Evolutionary conservation across 2,888 invertebrate species (phyloP).

Genomic region (Blomia tropicalis): DNA sequence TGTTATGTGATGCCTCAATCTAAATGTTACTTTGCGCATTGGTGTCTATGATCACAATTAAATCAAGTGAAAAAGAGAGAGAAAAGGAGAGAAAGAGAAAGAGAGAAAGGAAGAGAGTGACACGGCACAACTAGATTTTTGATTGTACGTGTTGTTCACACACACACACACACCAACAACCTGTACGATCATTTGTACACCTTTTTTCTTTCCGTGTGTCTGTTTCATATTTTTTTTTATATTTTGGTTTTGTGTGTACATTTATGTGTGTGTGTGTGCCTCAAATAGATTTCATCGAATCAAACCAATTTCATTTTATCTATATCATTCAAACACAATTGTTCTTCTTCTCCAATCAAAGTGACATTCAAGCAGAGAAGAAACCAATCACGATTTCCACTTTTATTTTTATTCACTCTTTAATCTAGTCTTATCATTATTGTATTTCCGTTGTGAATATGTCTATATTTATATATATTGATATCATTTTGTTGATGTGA

Average conservation of each 20-base stretch:
- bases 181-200: not conserved
- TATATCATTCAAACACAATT: too few relatives aligned
- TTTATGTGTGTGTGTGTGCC: not conserved
- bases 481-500: too few relatives aligned
- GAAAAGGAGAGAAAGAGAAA: not conserved
- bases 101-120: slow-evolving; percentile 8
- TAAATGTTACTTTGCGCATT: too few relatives aligned
- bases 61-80: not conserved
- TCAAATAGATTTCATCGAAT: not conserved
- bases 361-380: too few relatives aligned
- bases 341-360: too few relatives aligned
- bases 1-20: not conserved
- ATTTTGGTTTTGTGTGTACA: not conserved
- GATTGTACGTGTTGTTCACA: not conserved
- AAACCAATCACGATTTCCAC: too few relatives aligned
- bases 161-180: not conserved
- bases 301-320: not conserved
- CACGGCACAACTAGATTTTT: not conserved
- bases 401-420: too few relatives aligned
- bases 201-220: not conserved
- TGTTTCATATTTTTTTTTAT: not conserved
- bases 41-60: too few relatives aligned
- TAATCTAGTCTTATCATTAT: too few relatives aligned
- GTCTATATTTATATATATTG: too few relatives aligned
- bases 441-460: too few relatives aligned